Conservation (phyloP, 2,797 vertebrate genomes). For the Vultur gryphus region DNA sequence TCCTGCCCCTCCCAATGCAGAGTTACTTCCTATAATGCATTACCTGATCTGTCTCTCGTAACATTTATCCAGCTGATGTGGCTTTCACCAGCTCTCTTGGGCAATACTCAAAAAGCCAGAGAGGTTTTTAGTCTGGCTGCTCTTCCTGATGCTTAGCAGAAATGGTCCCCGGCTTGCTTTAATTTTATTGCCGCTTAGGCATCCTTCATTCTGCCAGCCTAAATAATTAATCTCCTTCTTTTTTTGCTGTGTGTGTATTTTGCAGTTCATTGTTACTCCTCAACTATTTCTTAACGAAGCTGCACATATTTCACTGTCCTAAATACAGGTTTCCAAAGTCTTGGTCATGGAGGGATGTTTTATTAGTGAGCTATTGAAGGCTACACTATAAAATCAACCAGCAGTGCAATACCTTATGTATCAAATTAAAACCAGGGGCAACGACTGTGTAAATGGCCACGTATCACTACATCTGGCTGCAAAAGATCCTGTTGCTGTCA, state of each 20-base stretch:
- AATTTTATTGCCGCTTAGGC: not conserved
- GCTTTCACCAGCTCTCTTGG: conserved; percentile 6
- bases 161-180: not conserved
- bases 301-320: not conserved
- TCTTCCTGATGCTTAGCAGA: conserved; percentile 1
- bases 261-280: not conserved
- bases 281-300: not conserved
- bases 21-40: not conserved
- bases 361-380: not conserved
- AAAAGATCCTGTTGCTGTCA: not conserved
- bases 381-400: not conserved
- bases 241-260: not conserved
- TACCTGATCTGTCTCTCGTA: not conserved
- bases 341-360: not conserved
- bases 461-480: not conserved
- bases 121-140: conserved; percentile 16
- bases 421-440: not conserved
- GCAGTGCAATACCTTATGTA: not conserved
- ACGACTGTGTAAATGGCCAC: not conserved
- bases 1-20: not conserved
- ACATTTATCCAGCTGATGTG: not conserved
- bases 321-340: not conserved
- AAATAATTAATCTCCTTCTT: conserved; percentile 29
- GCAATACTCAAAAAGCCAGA: not conserved
- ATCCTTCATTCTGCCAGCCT: not conserved